Conservation (phyloP, 2,113 vertebrate species). For the Aspidoscelis tigris region DNA sequence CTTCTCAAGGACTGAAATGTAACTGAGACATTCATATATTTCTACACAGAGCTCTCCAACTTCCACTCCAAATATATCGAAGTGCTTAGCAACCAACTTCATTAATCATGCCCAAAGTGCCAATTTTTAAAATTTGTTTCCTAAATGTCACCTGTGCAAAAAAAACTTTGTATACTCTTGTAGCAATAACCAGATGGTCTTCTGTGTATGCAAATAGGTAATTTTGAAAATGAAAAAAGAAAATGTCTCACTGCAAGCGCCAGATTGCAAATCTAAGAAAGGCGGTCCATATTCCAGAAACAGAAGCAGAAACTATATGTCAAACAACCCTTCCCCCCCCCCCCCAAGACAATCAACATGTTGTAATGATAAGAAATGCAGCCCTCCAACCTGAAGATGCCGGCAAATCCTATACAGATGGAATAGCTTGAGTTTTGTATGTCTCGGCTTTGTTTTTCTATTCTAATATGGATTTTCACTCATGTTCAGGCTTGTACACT, state of each 20-base stretch:
- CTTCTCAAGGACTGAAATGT: constrained; percentile 38
- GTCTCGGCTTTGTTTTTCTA: not conserved
- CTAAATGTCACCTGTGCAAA: constrained; percentile 31
- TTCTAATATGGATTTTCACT: not conserved
- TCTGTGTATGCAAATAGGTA: constrained; percentile 6
- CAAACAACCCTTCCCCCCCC: not conserved
- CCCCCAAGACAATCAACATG: not conserved
- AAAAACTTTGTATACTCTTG: constrained; percentile 19
- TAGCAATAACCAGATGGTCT: constrained; percentile 14
- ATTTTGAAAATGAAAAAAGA: not conserved
- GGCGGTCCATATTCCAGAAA: constrained; percentile 19
- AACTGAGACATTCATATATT: constrained; percentile 46
- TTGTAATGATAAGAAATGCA: not conserved
- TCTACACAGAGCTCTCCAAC: constrained; percentile 39
- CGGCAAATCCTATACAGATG: not conserved
- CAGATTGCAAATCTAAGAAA: constrained; percentile 7
- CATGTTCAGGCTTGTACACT: not conserved
- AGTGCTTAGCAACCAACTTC: constrained; percentile 21
- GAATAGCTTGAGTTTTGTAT: not conserved
- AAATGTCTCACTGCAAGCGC: not conserved
- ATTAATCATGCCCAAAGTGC: constrained; percentile 16
- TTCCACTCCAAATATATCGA: constrained; percentile 38
- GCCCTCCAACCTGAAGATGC: not conserved
- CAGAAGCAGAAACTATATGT: not conserved
- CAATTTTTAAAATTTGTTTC: constrained; percentile 32